Conservation (phyloP, 2,888 invertebrate species). For the Parasteatoda lunata region DNA sequence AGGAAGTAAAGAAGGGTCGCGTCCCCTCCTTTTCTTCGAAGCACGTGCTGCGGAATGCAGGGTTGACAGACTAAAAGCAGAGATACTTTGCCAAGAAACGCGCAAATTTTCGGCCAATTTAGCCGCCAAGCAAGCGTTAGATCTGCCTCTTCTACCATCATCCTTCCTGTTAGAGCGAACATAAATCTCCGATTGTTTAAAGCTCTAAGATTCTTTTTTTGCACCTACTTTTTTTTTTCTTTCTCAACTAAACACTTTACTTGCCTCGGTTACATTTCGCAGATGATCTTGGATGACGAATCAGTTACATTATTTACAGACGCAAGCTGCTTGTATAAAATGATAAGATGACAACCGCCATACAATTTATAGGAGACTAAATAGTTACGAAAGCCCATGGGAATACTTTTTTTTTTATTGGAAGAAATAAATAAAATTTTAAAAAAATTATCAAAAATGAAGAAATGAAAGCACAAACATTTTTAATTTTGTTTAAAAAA, state of each 20-base stretch:
- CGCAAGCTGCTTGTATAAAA: too few species aligned
- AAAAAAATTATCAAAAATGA: too few species aligned
- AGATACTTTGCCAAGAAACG: constrained; percentile 35
- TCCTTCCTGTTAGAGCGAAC: constrained; percentile 1
- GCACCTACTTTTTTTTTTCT: not conserved
- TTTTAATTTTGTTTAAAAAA: too few species aligned
- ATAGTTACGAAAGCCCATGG: too few species aligned
- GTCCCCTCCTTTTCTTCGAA: constrained; percentile 5
- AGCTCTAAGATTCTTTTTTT: constrained; percentile 9
- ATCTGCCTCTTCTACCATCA: constrained; percentile 14
- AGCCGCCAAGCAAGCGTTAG: constrained; percentile 44
- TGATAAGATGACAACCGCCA: too few species aligned
- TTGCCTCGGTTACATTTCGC: not conserved
- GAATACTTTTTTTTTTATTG: too few species aligned
- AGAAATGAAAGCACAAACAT: too few species aligned
- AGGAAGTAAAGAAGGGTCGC: constrained; percentile 9
- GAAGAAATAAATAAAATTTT: too few species aligned
- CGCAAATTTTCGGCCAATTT: constrained; percentile 59
- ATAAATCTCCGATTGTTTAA: constrained; percentile 54
- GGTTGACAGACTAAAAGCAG: constrained; percentile 54
- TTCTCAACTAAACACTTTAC: not conserved
- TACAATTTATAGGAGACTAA: too few species aligned
- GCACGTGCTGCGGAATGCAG: constrained; percentile 50
- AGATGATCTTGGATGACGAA: not conserved
- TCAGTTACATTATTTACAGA: not conserved